Evolutionary conservation across 2,113 vertebrate species (phyloP), one percentile per base, ranked within the genome.

Genomic region (Actenoides lindsayi): DNA sequence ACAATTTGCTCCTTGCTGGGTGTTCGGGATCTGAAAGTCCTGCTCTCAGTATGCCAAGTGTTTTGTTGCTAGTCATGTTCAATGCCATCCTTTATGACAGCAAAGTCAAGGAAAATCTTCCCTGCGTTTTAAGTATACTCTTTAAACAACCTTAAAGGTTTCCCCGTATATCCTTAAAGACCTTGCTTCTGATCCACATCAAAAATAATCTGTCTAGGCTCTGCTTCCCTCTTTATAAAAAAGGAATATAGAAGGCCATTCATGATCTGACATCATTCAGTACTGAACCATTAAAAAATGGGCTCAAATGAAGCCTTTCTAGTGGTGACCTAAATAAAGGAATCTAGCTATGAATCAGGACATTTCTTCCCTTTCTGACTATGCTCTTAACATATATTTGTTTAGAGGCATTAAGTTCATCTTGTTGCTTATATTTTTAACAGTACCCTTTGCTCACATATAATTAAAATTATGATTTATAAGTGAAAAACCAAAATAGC

Each of bases 1-100:
- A 97, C 95, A 96, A 96, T 94, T 96, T 96, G 70, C 93, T 96
- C 91, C 94, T 96, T 94, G 91, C 91, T 95, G 95, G n/a, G 91
- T 94, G 94, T 95, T 93, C 10, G 14, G 93, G 95, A 95, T 93
- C 95, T 94, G 83, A 92, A 94, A 96, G 91, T 96, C 91, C 94
- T 87, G 63, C 50, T 89, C 71, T 87, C 33, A n/a, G 74, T 85
- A 87, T 89, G 93, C 96, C 91, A 96, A 96, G 77, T 91, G 84
- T 96, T 96, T 96, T 95, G 96, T 94, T 96, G 59, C 67, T 74
- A 82, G 67, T 77, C 87, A 54, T 96, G 95, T 96, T 96, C 90
- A 91, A 77, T 27, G 0, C 89, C 87, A 94, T 92, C 87, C 42
- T 96, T 96, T 95, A 89, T 94, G 95, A 97, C 87, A 96, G 90